phyloP scores from a whole-genome alignment of 2,113 vertebrate genomes.

The Jaculus jaculus region DNA sequence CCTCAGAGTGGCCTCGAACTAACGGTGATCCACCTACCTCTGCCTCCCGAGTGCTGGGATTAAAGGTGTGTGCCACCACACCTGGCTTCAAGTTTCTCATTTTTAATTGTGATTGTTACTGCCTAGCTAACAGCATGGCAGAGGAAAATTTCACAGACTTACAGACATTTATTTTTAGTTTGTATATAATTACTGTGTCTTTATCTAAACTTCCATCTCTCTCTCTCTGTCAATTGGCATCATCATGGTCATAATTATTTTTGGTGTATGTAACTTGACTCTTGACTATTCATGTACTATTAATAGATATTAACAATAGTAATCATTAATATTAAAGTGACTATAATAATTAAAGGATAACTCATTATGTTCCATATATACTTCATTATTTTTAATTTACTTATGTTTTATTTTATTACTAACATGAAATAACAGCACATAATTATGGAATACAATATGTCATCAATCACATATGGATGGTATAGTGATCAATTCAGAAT shows the following conservation, averaged over 20 bases:
- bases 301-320: neutral
- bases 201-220: constrained; percentile 11
- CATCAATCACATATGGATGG: neutral
- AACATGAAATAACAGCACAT: neutral
- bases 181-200: neutral
- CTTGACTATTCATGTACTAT: neutral
- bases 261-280: neutral
- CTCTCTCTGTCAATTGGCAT: no score
- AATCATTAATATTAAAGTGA: no score
- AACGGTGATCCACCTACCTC: no score
- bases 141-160: neutral
- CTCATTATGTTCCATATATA: neutral
- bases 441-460: neutral
- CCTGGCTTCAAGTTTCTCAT: no score
- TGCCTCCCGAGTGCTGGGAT: no score
- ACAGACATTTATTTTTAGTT: neutral
- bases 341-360: neutral
- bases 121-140: neutral
- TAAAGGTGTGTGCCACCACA: no score
- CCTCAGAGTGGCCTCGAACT: no score
- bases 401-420: neutral
- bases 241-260: neutral
- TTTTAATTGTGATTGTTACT: neutral
- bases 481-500: neutral
- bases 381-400: neutral